Base-by-base conservation (phyloP, 2,888 invertebrate species). In the Platynereis dumerilii region DNA sequence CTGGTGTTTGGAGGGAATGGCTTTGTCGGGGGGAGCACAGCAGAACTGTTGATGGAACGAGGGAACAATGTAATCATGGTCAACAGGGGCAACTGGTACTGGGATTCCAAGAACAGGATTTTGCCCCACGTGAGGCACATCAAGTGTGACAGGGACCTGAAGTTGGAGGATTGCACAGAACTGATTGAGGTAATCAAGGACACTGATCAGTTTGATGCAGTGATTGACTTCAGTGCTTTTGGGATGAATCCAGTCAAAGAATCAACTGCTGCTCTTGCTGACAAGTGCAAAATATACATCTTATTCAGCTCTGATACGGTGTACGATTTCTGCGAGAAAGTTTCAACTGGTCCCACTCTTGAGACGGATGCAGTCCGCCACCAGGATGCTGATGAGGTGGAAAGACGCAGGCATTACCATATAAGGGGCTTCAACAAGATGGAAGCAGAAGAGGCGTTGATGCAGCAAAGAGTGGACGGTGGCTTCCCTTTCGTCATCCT, bases 1-100 rank as follows among this genome's bases (percentile, higher is more conserved):
- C n/a, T 83, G 17, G 79, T 84, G 3, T 84, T 86, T 67, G 86
- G 86, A 34, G 86, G 86, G 22, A 86, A 86, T 72, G 86, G 86
- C 7, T 85, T 86, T 66, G 80, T 86, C 17, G 86, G 86, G 20
- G 77, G 83, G 2, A 78, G 79, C 63, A 79, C 81, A n/a, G 80
- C 82, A 0, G 76, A 78, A 54, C 69, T 73, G 28, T 74, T 86
- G 48, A 67, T 86, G 27, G 69, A 72, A 20, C 22, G 59, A 28
- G 67, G 68, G 76, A 76, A 54, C 78, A 79, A 67, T 57, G 76
- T 85, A 17, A 80, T 80, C 15, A 71, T 85, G 15, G 78, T 85
- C 22, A 85, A 82, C 72, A 74, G 86, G 24, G 85, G 85, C 7
- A 84, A 84, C 74, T 85, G 84, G 84, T 84, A 85, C 70, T 86